These are phyloP conservation scores for Epinotia bilunana DNA, from an alignment of 2,888 invertebrate genomes.

Conservation along the genomic window DNA sequence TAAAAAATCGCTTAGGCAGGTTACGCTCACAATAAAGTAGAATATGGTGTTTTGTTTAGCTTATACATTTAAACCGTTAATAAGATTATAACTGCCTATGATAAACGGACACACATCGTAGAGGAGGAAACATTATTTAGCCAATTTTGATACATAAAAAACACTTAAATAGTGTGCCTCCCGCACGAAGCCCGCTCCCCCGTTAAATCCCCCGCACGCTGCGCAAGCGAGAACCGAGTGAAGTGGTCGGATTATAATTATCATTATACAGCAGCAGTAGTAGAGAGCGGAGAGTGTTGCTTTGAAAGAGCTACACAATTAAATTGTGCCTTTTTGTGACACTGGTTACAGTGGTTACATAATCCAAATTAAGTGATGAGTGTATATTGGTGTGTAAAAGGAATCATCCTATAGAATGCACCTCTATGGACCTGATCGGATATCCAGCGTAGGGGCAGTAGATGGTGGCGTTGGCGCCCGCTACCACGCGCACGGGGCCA, in stretches of 20 bases:
- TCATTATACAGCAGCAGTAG: not conserved
- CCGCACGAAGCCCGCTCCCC: too few relatives aligned
- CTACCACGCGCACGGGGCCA: conserved; percentile 89
- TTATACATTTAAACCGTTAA: not conserved
- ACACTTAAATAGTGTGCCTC: not conserved
- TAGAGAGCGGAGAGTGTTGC: not conserved
- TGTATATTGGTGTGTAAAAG: conserved; percentile 52
- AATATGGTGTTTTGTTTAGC: not conserved
- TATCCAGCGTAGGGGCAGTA: conserved; percentile 94
- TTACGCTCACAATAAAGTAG: not conserved
- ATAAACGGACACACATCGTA: too few relatives aligned
- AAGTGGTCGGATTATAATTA: not conserved
- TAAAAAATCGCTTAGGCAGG: too few relatives aligned
- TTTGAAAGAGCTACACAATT: not conserved
- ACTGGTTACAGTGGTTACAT: not conserved
- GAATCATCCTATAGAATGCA: conserved; percentile 76
- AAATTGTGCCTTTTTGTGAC: not conserved
- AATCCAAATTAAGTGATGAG: not conserved
- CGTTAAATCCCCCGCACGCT: too few relatives aligned
- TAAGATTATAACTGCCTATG: not conserved
- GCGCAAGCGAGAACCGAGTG: too few relatives aligned
- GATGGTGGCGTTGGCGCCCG: conserved; percentile 89
- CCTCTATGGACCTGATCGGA: conserved; percentile 88
- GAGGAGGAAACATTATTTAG: not conserved
- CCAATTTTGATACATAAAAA: not conserved